Conservation (phyloP, 2,888 invertebrate genomes). For the Cartodere bifasciata region DNA sequence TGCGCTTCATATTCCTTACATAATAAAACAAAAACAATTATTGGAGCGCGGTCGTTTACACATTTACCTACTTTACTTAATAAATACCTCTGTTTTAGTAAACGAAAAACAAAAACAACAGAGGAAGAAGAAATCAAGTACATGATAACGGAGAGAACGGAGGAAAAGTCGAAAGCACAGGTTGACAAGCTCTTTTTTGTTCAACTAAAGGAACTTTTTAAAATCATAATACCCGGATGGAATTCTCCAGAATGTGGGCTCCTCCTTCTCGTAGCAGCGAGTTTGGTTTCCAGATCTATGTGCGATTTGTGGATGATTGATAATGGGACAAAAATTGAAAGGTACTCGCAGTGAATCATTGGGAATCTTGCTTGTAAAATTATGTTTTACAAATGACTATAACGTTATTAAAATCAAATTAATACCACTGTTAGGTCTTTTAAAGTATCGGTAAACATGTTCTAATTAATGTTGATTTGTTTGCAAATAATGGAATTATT, state of each 20-base stretch:
- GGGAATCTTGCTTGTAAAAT: not conserved
- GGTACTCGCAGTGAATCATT: slow-evolving; percentile 37
- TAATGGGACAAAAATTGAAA: slow-evolving; percentile 86
- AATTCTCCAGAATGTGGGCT: slow-evolving; percentile 65
- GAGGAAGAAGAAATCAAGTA: slow-evolving; percentile 67
- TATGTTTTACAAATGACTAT: no score
- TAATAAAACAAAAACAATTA: no score
- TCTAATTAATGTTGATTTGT: no score
- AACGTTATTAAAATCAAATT: no score
- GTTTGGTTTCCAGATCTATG: slow-evolving; percentile 77
- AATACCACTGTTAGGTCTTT: no score
- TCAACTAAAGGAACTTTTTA: slow-evolving; percentile 54
- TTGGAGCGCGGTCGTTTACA: no score
- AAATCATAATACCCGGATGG: slow-evolving; percentile 68
- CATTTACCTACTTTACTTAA: slow-evolving; percentile 1
- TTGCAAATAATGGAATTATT: no score
- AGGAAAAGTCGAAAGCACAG: slow-evolving; percentile 52
- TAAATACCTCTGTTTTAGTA: slow-evolving; percentile 18
- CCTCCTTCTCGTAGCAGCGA: slow-evolving; percentile 59
- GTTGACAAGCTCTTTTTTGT: slow-evolving; percentile 63
- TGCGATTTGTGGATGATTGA: slow-evolving; percentile 98
- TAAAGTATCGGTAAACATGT: no score
- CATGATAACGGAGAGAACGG: slow-evolving; percentile 59
- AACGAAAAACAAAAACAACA: slow-evolving; percentile 39
- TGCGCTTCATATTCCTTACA: no score